These are phyloP conservation scores for Malacosoma neustria DNA, from an alignment of 2,888 invertebrate genomes.

Conservation along the genomic window DNA sequence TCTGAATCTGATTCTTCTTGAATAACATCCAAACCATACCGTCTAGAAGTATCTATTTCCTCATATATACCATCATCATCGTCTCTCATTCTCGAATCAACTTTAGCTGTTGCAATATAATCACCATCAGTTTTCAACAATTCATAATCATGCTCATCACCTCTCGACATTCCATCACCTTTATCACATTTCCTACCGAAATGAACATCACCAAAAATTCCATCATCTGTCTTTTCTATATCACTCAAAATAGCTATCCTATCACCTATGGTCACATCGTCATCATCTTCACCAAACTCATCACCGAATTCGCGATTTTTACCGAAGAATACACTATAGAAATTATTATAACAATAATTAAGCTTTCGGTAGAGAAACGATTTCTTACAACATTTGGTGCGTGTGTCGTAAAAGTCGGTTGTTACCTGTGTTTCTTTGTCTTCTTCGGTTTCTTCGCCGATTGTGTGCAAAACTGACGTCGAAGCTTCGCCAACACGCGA, in stretches of 20 bases:
- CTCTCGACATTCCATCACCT: conserved; percentile 6
- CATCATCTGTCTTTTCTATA: conserved; percentile 1
- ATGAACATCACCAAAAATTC: neutral
- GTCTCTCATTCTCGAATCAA: conserved; percentile 10
- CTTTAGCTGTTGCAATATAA: conserved; percentile 1
- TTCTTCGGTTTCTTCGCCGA: conserved; percentile 92
- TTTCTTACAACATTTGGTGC: conserved; percentile 29
- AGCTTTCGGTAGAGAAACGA: conserved; percentile 60
- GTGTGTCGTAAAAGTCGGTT: conserved; percentile 8
- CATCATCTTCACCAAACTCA: conserved; percentile 29
- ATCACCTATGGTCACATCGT: conserved; percentile 1
- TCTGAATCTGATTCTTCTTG: conserved; percentile 67
- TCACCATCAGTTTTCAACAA: neutral
- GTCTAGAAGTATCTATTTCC: conserved; percentile 44
- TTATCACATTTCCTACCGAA: conserved; percentile 4
- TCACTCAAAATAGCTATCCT: neutral
- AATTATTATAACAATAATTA: conserved; percentile 66
- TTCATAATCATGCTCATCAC: neutral
- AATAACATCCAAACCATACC: conserved; percentile 56
- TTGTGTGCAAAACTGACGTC: conserved; percentile 92
- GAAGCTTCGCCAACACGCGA: conserved; percentile 98
- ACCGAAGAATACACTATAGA: conserved; percentile 62
- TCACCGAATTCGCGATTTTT: conserved; percentile 38
- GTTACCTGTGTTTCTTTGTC: conserved; percentile 84
- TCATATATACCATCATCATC: conserved; percentile 54